These are phyloP conservation scores for Phymanthus crucifer DNA, from an alignment of 92 coral and sea anemone species.

Conservation along the genomic window DNA sequence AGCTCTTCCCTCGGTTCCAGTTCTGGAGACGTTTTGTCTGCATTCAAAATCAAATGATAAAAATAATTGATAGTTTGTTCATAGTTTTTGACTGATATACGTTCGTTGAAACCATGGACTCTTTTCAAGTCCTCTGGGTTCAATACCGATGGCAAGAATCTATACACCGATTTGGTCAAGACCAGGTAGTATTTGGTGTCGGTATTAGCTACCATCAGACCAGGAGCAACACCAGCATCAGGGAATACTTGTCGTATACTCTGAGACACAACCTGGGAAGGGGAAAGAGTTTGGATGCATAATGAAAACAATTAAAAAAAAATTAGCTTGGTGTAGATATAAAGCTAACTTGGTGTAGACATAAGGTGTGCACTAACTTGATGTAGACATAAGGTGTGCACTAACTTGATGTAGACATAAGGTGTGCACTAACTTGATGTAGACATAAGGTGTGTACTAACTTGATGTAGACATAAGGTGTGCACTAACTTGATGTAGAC, in stretches of 20 bases:
- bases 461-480: too few relatives aligned
- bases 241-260: slow-evolving; percentile 82
- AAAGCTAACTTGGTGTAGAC: too few relatives aligned
- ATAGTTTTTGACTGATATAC: slow-evolving; percentile 82
- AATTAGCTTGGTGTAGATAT: too few relatives aligned
- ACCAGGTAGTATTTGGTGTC: slow-evolving; percentile 81
- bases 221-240: slow-evolving; percentile 77
- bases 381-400: too few relatives aligned
- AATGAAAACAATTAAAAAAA: too few relatives aligned
- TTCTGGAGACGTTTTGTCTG: slow-evolving; percentile 35
- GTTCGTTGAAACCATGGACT: slow-evolving; percentile 87
- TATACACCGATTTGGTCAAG: slow-evolving; percentile 74
- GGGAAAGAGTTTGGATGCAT: neutral
- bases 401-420: too few relatives aligned
- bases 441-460: too few relatives aligned
- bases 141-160: slow-evolving; percentile 83
- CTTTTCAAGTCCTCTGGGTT: slow-evolving; percentile 62
- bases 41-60: slow-evolving; percentile 81
- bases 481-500: too few relatives aligned
- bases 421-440: too few relatives aligned
- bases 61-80: slow-evolving; percentile 87
- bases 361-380: too few relatives aligned
- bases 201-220: slow-evolving; percentile 80
- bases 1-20: slow-evolving; percentile 15
- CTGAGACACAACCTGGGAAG: slow-evolving; percentile 57